Evolutionary conservation across 2,888 invertebrate genomes (phyloP).

Genomic region (Elgonia sp.): DNA sequence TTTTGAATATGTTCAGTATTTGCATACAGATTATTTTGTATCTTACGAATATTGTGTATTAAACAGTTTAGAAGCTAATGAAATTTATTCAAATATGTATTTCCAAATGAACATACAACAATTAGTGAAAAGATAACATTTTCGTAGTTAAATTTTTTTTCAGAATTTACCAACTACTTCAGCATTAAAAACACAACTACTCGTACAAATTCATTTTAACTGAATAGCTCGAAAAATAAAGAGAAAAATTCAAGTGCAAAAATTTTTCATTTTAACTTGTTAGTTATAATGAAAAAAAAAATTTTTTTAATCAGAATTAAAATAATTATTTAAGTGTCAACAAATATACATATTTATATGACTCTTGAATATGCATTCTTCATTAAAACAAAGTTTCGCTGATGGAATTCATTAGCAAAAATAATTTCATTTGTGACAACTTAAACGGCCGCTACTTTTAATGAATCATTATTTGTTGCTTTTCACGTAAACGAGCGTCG

Average conservation of each 20-base stretch:
- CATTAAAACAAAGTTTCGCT: constrained; percentile 17
- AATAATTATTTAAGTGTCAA: constrained; percentile 5
- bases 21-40: not conserved
- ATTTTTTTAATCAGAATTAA: not conserved
- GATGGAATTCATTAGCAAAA: constrained; percentile 33
- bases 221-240: too few relatives aligned
- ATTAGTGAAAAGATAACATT: not conserved
- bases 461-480: constrained; percentile 15
- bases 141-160: too few relatives aligned
- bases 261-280: not conserved
- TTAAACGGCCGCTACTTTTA: constrained; percentile 12
- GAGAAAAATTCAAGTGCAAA: too few relatives aligned
- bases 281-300: not conserved
- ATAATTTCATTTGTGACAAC: constrained; percentile 36
- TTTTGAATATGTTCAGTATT: not conserved
- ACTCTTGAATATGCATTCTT: constrained; percentile 27
- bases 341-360: constrained; percentile 40
- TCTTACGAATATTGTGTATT: not conserved
- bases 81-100: not conserved
- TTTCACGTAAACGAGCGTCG: not conserved
- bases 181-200: too few relatives aligned
- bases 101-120: not conserved
- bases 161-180: too few relatives aligned
- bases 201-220: too few relatives aligned
- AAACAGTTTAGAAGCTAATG: not conserved